Evolutionary conservation across 2,113 vertebrate species (phyloP).

Genomic region (Leptosomus discolor): DNA sequence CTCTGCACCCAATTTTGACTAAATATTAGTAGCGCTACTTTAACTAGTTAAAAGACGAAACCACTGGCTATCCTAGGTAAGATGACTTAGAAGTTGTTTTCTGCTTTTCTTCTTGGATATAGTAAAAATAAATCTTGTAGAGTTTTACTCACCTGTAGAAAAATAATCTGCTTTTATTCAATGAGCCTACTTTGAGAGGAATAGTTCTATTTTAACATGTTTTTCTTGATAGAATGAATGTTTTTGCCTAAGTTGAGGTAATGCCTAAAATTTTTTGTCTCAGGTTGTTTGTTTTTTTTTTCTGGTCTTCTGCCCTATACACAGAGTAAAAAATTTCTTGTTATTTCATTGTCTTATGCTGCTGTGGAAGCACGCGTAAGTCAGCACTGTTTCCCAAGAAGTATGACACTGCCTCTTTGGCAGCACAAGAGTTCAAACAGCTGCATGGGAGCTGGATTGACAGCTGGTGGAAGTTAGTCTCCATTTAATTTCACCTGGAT

Average conservation of each 20-base stretch:
- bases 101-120: background rate
- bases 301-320: background rate
- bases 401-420: background rate
- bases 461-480: background rate
- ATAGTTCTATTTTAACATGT: background rate
- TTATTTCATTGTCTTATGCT: background rate
- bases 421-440: background rate
- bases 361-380: accelerated
- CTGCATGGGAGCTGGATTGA: background rate
- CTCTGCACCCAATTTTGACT: background rate
- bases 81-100: background rate
- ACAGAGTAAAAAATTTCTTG: background rate
- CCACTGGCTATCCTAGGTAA: background rate
- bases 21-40: background rate
- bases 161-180: background rate
- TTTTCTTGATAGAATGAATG: background rate
- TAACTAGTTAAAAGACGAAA: background rate
- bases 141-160: background rate
- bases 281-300: background rate
- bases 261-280: background rate
- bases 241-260: background rate
- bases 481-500: background rate
- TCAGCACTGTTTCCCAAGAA: background rate
- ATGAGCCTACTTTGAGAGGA: background rate
- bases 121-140: background rate